Base-by-base conservation (phyloP, 2,797 vertebrate species). In the Lateolabrax maculatus region DNA sequence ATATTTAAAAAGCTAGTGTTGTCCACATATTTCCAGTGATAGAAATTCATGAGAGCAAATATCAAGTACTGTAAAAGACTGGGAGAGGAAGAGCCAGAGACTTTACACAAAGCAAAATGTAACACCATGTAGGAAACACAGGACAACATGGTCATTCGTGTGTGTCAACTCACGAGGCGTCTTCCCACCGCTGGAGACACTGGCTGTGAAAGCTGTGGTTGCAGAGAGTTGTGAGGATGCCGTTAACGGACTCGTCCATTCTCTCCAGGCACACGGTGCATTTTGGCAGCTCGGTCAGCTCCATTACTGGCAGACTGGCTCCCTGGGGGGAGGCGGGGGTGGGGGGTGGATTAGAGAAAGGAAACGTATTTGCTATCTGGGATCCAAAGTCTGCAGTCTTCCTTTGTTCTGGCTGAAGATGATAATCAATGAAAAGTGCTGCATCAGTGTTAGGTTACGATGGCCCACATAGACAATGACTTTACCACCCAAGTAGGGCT, bases 191-290 rank as follows among this genome's bases (percentile, higher is more conserved):
- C 94, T 98, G 98, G 67, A 99, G 96, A 90, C 98, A 99, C 93
- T 98, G 97, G 91, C 98, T 99, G 84, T 99, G 98, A 80, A 99
- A 99, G 94, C 98, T 99, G 96, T 99, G 98, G 95, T 99, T 99
- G 77, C 98, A 99, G 10, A 99, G 92, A 0, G 98, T 99, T 84
- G 98, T 99, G 13, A 99, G 96, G 79, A 99, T 96, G 55, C 98
- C 98, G 2, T 99, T 99, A 23, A 99, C 98, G 0, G 98, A 99
- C 92, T 99, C 98, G 0, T 99, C 98, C 98, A 99, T 99, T 60
- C 98, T 96, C 94, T 99, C 98, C 93, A 99, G 94, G 88, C 98
- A 99, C 92, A 99, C 98, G 0, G 97, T 99, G 93, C 98, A 99
- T 89, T 99, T 99, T 0, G 98, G 98, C 48, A 99, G 95, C 94